These are phyloP conservation scores for Thelaira solivaga DNA, from an alignment of 2,888 invertebrate genomes.

Conservation along the genomic window DNA sequence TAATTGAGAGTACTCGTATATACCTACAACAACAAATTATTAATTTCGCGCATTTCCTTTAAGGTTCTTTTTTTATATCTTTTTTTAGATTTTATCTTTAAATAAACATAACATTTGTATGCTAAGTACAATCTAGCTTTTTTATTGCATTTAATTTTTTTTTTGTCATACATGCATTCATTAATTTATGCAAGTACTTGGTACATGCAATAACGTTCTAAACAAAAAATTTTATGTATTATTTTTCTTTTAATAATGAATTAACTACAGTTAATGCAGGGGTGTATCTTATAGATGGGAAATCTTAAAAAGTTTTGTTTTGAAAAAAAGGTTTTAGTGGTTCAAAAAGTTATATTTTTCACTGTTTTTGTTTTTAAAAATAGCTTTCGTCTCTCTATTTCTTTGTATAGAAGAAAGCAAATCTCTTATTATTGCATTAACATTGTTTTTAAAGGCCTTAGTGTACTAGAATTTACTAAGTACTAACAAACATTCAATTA, in stretches of 20 bases:
- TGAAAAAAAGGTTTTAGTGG: too few species aligned
- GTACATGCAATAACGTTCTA: conserved; percentile 6
- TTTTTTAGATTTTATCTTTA: conserved; percentile 17
- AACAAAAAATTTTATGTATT: conserved; percentile 41
- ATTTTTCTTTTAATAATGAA: conserved; percentile 39
- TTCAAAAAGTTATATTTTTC: too few species aligned
- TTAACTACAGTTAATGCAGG: conserved; percentile 9
- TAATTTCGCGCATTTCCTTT: conserved; percentile 36
- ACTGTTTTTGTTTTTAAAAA: too few species aligned
- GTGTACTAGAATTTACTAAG: too few species aligned
- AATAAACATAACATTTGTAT: conserved; percentile 38
- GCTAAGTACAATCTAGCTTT: neutral
- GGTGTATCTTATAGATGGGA: too few species aligned
- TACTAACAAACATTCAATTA: neutral
- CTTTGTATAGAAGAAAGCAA: too few species aligned
- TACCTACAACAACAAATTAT: conserved; percentile 1
- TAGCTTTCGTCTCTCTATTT: too few species aligned
- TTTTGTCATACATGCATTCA: conserved; percentile 6
- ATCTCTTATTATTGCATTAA: too few species aligned
- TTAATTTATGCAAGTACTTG: conserved; percentile 8
- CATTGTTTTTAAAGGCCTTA: too few species aligned
- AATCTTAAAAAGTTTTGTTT: too few species aligned
- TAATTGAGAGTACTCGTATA: neutral
- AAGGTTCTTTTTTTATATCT: neutral
- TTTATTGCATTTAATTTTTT: neutral